These are phyloP conservation scores for Gadopsis bispinosus DNA, from an alignment of 2,797 vertebrate genomes.

Conservation along the genomic window DNA sequence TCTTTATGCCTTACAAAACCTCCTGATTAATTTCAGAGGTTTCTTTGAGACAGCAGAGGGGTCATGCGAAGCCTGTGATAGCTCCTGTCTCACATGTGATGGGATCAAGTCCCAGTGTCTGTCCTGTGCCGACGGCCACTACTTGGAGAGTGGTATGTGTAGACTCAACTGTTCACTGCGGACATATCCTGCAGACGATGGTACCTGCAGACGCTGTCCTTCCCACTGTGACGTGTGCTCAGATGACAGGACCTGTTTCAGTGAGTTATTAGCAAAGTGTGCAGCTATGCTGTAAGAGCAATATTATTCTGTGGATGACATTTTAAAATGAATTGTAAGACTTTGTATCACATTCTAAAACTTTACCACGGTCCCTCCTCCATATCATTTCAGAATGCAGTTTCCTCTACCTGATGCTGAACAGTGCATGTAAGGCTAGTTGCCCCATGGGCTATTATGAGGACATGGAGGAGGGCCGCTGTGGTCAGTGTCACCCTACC, in stretches of 20 bases:
- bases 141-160: slow-evolving; percentile 80
- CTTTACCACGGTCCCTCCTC: not conserved
- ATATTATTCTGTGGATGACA: not conserved
- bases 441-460: slow-evolving; percentile 87
- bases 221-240: slow-evolving; percentile 84
- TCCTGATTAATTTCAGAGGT: slow-evolving; percentile 68
- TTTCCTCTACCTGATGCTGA: slow-evolving; percentile 88
- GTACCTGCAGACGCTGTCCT: slow-evolving; percentile 82
- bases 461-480: slow-evolving; percentile 86
- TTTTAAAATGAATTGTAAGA: not conserved
- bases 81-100: slow-evolving; percentile 84
- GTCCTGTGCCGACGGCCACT: slow-evolving; percentile 81
- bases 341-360: not conserved
- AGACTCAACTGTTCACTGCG: slow-evolving; percentile 81
- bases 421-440: slow-evolving; percentile 84
- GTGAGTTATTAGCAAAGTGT: slow-evolving; percentile 67
- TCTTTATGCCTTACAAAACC: slow-evolving; percentile 4
- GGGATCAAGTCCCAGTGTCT: slow-evolving; percentile 81
- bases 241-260: slow-evolving; percentile 80
- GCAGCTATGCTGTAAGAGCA: not conserved
- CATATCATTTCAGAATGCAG: slow-evolving; percentile 80
- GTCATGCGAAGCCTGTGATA: slow-evolving; percentile 81
- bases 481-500: slow-evolving; percentile 83
- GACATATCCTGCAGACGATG: slow-evolving; percentile 80
- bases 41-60: slow-evolving; percentile 81